Evolutionary conservation across 2,797 vertebrate species (phyloP).

Genomic region (Sebastes taczanowskii): DNA sequence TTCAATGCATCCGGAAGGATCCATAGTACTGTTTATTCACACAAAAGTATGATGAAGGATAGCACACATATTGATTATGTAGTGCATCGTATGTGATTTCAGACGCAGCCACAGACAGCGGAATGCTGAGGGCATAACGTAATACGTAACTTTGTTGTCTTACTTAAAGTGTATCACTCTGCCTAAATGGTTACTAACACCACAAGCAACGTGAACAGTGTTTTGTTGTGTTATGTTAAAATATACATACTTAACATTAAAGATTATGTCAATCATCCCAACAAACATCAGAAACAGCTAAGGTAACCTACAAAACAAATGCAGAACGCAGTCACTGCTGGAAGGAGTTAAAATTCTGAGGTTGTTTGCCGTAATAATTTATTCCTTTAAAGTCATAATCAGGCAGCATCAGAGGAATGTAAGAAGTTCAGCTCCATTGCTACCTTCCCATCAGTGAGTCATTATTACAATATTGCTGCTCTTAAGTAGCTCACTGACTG

Average conservation of each 20-base stretch:
- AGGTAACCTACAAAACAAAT: background rate
- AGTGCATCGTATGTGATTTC: no score
- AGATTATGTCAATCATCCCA: background rate
- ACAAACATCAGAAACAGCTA: background rate
- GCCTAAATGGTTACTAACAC: background rate
- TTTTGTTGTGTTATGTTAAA: background rate
- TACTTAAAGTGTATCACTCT: no score
- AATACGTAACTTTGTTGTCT: background rate
- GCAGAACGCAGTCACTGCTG: background rate
- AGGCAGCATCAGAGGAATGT: conserved; percentile 91
- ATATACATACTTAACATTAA: background rate
- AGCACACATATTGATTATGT: no score
- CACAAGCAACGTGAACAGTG: background rate
- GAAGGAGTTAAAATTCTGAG: conserved; percentile 45
- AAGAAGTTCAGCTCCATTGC: conserved; percentile 95
- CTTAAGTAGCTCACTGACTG: conserved; percentile 94
- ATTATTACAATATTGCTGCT: conserved; percentile 95
- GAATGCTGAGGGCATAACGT: background rate
- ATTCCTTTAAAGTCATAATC: conserved; percentile 89
- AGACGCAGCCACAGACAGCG: background rate
- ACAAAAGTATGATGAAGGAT: background rate
- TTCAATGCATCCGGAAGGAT: accelerated
- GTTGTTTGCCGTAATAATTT: conserved; percentile 83
- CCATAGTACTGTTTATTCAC: background rate
- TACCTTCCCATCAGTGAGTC: conserved; percentile 92